Conservation (phyloP, 2,113 vertebrate genomes). For the Alligator sinensis region DNA sequence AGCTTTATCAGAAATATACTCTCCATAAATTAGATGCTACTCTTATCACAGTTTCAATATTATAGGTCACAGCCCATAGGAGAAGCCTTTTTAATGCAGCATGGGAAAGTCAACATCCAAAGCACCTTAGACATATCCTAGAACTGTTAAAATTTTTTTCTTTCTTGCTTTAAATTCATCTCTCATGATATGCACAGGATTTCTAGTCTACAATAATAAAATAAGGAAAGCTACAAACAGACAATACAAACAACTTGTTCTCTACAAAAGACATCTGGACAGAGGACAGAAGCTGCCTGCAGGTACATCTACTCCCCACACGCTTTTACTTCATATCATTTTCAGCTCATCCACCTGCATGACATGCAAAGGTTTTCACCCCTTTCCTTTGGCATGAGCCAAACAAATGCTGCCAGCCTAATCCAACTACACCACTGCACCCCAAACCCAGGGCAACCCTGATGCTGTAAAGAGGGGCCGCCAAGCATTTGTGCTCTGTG, state of each 20-base stretch:
- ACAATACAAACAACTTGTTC: not conserved
- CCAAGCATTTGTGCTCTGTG: not conserved
- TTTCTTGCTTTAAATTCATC: not conserved
- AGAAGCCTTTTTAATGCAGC: no score
- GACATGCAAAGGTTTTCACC: not conserved
- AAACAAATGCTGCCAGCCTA: not conserved
- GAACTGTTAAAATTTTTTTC: not conserved
- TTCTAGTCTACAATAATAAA: not conserved
- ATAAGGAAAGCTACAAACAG: not conserved
- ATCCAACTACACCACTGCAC: not conserved
- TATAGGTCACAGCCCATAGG: not conserved
- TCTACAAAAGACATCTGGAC: not conserved
- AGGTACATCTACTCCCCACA: not conserved
- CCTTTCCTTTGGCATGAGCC: not conserved
- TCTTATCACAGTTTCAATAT: not conserved
- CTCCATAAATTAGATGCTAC: rapidly evolving
- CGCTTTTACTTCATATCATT: not conserved
- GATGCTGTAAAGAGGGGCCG: not conserved
- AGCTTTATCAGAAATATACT: not conserved
- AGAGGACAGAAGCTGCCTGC: not conserved
- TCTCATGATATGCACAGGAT: not conserved
- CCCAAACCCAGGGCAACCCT: not conserved
- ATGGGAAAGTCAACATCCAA: not conserved
- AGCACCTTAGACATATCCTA: not conserved
- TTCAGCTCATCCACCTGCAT: not conserved